Evolutionary conservation across 2,888 invertebrate genomes (phyloP), one percentile per base, ranked within the genome.

Genomic region (Pachliopta kotzebuea): DNA sequence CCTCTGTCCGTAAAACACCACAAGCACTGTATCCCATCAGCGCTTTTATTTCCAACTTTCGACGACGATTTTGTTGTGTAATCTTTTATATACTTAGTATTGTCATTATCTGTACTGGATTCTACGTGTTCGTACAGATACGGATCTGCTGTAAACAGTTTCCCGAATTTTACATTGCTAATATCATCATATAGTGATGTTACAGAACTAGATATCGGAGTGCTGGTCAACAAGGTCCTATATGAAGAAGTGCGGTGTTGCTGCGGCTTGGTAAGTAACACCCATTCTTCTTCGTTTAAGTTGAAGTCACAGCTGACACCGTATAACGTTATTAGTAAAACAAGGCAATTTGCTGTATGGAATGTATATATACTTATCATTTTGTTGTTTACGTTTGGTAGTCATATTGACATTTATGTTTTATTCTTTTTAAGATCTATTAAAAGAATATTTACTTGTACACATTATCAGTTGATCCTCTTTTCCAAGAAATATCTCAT

Each of bases 1-100:
- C 63, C 65, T 58, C 72, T 72, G 63, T 73, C 73, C 58, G 75
- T 75, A 45, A 69, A 73, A 70, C 85, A 85, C 23, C 77, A 73
- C 57, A 78, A 50, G 67, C 86, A 86, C 68, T 73, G 68, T 53
- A 79, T 67, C 65, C 64, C 72, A 14, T 31, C 49, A 50, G 31
- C 55, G 23, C n/a, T 55, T 50, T 56, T 56, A 31, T 62, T 61
- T 66, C 37, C 61, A n/a, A 64, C 60, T 26, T 23, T 57, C 24
- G 53, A 37, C 62, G 20, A 57, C 59, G 55, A 57, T 56, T 65
- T 53, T 53, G 53, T 21, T 53, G 66, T 52, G 45, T 64, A 60
- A 54, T 49, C 26, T 18, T 50, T 62, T 14, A 45, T 1, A 29
- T 52, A 50, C 17, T 50, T 59, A 18, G n/a, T 14, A 17, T 20